A percentile compares a stretch with the other conserved stretches of the same genome.
phyloP scores from a whole-genome alignment of 2,888 invertebrate species.

The Lacanobia oleracea region DNA sequence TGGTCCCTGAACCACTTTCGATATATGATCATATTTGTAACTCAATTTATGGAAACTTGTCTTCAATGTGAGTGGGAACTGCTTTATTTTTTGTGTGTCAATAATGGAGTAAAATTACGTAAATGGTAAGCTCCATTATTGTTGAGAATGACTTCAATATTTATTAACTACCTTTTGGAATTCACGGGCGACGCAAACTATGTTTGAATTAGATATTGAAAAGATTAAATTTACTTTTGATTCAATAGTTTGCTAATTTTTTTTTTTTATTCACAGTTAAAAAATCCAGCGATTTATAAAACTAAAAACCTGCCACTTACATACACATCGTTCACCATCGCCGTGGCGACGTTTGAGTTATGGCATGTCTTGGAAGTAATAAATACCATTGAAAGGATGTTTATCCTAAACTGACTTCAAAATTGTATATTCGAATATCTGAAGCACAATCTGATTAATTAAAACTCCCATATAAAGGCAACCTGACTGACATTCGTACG shows the following conservation, averaged over 20 bases:
- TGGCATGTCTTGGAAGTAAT: conserved; percentile 8
- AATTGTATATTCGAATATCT: conserved; percentile 38
- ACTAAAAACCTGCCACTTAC: background rate
- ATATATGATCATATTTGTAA: conserved; percentile 54
- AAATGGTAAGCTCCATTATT: conserved; percentile 50
- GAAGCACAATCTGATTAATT: conserved; percentile 43
- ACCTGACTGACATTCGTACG: conserved; percentile 25
- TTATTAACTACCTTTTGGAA: conserved; percentile 43
- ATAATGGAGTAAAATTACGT: conserved; percentile 64
- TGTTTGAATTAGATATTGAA: background rate
- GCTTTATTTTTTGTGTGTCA: conserved; percentile 61
- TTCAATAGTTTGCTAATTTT: background rate
- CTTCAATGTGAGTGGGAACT: conserved; percentile 61
- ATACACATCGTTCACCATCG: background rate
- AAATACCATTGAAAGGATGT: conserved; percentile 32
- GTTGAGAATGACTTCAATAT: conserved; percentile 49
- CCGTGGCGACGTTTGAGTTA: conserved; percentile 8
- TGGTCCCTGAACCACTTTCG: conserved; percentile 60
- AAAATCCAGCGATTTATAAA: background rate
- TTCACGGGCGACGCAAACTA: background rate
- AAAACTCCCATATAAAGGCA: conserved; percentile 52
- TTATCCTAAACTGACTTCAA: conserved; percentile 4
- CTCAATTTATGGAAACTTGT: conserved; percentile 65
- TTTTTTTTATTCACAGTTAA: background rate
- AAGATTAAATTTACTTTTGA: too few species aligned